Conservation (phyloP, 2,888 invertebrate genomes). For the Bibio marci region DNA sequence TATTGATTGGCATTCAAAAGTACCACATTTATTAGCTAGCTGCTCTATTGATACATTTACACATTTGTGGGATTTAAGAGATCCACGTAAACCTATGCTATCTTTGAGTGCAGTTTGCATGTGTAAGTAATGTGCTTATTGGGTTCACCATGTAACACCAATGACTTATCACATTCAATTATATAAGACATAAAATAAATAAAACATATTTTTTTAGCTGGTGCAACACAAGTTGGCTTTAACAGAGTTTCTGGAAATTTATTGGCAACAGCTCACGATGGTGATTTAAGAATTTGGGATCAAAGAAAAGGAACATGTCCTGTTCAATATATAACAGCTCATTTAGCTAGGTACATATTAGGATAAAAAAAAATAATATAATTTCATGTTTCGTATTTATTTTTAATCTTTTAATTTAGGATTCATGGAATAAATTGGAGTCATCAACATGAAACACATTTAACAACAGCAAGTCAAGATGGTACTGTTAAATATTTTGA, state of each 20-base stretch:
- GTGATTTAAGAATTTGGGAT: conserved; percentile 92
- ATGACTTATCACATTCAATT: not conserved
- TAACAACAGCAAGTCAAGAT: conserved; percentile 89
- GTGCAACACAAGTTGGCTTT: conserved; percentile 89
- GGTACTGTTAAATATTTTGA: conserved; percentile 91
- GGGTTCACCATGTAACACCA: not conserved
- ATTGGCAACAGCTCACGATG: conserved; percentile 89
- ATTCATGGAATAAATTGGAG: conserved; percentile 94
- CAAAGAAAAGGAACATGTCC: conserved; percentile 74
- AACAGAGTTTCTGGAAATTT: conserved; percentile 69
- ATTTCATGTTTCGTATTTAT: not conserved
- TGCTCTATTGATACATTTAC: conserved; percentile 90
- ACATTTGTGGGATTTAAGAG: conserved; percentile 84
- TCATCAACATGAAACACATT: conserved; percentile 63
- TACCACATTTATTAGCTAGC: conserved; percentile 62
- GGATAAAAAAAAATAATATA: conserved; percentile 22
- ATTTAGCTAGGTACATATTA: conserved; percentile 43
- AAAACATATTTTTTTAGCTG: conserved; percentile 34
- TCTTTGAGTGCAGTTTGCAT: conserved; percentile 79
- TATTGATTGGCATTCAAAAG: conserved; percentile 76
- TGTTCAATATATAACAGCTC: conserved; percentile 84
- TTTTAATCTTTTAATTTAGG: conserved; percentile 29
- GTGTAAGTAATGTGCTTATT: conserved; percentile 18
- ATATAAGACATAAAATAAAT: not conserved
- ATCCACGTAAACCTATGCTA: conserved; percentile 62